phyloP scores from a whole-genome alignment of 2,888 invertebrate genomes.

The Limnephilus rhombicus region DNA sequence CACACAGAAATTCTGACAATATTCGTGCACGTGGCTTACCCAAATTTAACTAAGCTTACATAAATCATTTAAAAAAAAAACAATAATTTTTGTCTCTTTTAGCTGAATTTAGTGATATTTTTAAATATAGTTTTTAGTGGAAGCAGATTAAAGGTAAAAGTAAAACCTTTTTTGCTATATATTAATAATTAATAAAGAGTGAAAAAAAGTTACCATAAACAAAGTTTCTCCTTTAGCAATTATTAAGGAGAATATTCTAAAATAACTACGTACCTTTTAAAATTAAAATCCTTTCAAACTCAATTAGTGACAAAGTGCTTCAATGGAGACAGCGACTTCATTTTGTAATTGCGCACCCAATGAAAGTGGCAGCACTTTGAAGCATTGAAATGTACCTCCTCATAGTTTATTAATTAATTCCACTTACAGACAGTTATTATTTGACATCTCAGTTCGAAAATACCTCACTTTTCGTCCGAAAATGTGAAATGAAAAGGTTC shows the following conservation, averaged over 20 bases:
- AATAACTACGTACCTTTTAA: background rate
- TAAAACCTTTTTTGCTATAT: background rate
- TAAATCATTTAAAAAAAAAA: background rate
- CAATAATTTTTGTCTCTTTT: background rate
- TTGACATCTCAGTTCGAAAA: background rate
- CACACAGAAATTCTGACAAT: background rate
- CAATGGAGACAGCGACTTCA: background rate
- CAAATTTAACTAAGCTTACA: background rate
- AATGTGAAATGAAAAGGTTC: background rate
- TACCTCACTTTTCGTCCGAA: background rate
- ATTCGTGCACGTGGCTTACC: background rate
- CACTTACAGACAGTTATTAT: background rate
- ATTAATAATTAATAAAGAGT: background rate
- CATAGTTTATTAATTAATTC: background rate
- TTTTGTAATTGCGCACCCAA: background rate
- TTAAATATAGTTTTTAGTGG: background rate
- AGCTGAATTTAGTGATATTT: background rate
- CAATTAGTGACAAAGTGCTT: conserved; percentile 1
- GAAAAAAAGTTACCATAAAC: no score
- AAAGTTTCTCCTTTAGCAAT: no score
- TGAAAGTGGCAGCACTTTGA: background rate
- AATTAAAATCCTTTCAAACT: conserved; percentile 1
- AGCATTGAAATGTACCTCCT: background rate
- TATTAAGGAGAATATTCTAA: background rate
- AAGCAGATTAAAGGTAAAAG: background rate